A percentile compares a stretch with the other conserved stretches of the same genome.
Evolutionary conservation across 2,113 vertebrate species (phyloP).

Genomic region (Chamaea fasciata): DNA sequence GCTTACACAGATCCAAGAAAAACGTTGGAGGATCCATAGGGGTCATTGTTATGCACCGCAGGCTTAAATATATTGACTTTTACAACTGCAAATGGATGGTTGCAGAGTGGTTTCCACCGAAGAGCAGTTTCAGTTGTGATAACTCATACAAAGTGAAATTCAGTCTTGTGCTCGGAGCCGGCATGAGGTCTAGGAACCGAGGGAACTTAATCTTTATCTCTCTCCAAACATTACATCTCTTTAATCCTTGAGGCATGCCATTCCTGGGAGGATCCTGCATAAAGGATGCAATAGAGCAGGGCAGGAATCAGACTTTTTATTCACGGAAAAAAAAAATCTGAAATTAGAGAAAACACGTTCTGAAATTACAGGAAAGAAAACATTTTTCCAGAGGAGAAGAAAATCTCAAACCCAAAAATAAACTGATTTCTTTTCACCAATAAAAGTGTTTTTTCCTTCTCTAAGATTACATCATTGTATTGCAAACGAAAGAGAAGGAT

Average conservation of each 20-base stretch:
- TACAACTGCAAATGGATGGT: slow-evolving; percentile 58
- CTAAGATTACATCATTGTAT: not conserved
- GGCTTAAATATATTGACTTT: slow-evolving; percentile 67
- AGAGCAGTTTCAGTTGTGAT: slow-evolving; percentile 53
- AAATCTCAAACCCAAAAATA: slow-evolving; percentile 6
- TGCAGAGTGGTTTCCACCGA: slow-evolving; percentile 37
- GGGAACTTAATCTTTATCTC: slow-evolving; percentile 57
- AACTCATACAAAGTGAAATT: slow-evolving; percentile 54
- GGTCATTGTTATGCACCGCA: slow-evolving; percentile 61
- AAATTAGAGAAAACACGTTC: not conserved
- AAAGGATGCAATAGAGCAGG: slow-evolving; percentile 9
- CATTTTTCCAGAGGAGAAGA: slow-evolving; percentile 1
- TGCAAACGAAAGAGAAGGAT: not conserved
- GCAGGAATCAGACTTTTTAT: slow-evolving; percentile 13
- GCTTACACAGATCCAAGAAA: slow-evolving; percentile 57
- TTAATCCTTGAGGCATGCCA: slow-evolving; percentile 52
- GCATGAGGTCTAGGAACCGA: slow-evolving; percentile 36
- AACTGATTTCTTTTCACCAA: not conserved
- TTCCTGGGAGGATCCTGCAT: slow-evolving; percentile 38
- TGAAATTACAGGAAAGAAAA: slow-evolving; percentile 52
- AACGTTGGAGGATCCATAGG: slow-evolving; percentile 60
- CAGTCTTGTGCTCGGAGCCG: not conserved
- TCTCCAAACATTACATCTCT: slow-evolving; percentile 40
- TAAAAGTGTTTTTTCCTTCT: not conserved
- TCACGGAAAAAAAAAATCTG: slow-evolving; percentile 25